These are phyloP conservation scores for Arrhopalites spinosus DNA, from an alignment of 2,888 invertebrate genomes.

Conservation along the genomic window DNA sequence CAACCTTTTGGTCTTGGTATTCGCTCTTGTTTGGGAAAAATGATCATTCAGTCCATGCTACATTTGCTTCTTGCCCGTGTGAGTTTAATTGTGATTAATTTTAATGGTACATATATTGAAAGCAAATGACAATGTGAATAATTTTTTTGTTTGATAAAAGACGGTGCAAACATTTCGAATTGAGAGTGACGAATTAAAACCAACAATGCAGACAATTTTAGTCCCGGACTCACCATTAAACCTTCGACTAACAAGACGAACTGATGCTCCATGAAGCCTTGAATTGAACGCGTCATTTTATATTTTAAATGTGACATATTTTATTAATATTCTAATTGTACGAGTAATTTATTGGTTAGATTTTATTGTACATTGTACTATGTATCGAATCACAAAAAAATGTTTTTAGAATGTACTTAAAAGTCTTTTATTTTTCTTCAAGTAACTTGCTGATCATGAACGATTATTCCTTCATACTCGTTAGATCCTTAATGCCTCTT, in stretches of 20 bases:
- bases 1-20: conserved; percentile 83
- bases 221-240: conserved; percentile 14
- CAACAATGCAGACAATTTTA: conserved; percentile 6
- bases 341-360: no score
- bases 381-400: no score
- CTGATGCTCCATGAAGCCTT: neutral
- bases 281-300: neutral
- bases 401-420: no score
- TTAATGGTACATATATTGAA: neutral
- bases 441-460: no score
- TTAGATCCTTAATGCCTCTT: no score
- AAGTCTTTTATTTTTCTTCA: no score
- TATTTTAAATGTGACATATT: no score
- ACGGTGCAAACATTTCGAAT: conserved; percentile 17
- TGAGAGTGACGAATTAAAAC: neutral
- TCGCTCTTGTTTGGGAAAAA: conserved; percentile 81
- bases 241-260: neutral
- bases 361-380: no score
- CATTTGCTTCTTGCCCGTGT: conserved; percentile 71
- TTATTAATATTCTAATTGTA: no score
- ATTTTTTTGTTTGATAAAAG: conserved; percentile 3
- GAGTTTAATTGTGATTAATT: no score
- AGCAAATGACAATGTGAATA: no score
- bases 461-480: no score
- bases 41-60: conserved; percentile 78